Evolutionary conservation across 2,797 vertebrate species (phyloP).

Genomic region (Chiloscyllium punctatum): DNA sequence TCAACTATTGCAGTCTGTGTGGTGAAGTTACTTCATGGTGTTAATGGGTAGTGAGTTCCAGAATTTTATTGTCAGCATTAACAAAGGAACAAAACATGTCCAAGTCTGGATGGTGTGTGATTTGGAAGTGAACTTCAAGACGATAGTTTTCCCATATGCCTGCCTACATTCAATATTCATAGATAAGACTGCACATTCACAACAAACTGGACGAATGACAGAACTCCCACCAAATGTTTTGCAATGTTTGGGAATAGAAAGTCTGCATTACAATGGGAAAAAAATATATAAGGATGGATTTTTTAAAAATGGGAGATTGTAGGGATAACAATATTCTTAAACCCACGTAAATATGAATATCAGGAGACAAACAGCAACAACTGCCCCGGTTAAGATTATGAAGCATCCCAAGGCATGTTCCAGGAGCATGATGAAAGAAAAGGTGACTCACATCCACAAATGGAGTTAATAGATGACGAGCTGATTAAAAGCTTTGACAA

Average conservation of each 20-base stretch:
- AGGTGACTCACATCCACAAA: neutral
- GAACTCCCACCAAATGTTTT: neutral
- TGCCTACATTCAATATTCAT: neutral
- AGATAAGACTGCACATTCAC: neutral
- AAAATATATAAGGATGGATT: too few species aligned
- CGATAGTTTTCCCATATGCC: neutral
- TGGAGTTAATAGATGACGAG: too few species aligned
- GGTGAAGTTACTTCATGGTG: neutral
- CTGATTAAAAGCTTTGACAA: neutral
- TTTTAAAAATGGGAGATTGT: neutral
- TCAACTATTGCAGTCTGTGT: neutral
- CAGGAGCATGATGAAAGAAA: neutral
- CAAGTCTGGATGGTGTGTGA: neutral
- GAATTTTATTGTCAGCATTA: neutral
- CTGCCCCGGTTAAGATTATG: neutral
- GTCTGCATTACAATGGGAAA: neutral
- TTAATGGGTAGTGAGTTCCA: neutral
- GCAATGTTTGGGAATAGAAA: neutral
- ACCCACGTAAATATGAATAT: neutral
- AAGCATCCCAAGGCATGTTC: neutral
- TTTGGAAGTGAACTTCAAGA: neutral
- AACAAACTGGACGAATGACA: neutral
- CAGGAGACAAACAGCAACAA: neutral
- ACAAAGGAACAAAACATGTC: neutral
- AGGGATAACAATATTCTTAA: neutral